Evolutionary conservation across 2,797 vertebrate species (phyloP), one percentile per base, ranked within the genome.

Genomic region (Eupleurogrammus muticus): DNA sequence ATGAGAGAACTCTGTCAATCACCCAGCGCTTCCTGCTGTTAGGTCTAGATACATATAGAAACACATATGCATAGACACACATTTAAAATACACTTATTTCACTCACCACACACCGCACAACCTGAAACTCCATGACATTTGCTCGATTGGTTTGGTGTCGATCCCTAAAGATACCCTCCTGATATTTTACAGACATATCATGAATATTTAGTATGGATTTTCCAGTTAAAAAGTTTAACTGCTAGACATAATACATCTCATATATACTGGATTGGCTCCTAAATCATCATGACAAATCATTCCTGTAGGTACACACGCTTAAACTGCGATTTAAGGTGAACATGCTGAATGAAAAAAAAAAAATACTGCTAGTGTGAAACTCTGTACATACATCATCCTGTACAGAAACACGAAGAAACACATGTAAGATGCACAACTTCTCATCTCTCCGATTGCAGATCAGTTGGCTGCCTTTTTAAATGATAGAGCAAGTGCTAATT

Each of bases 1-100:
- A 88, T 88, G 75, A 87, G 79, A 90, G 88, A 87, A 73, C 74
- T 40, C 83, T 88, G 90, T 90, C 87, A 90, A 86, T 92, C 84
- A 86, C 49, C 55, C 63, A 34, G 0, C 46, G 68, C 70, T 70
- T 84, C 61, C 79, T 80, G 77, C 82, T 79, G 78, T 73, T 75
- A 58, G 57, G 36, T 65, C 50, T 66, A 73, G 62, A 83, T 83
- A 65, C 65, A 70, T 66, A 66, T 68, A 67, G 44, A 60, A 38
- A 70, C 36, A 61, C 58, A 63, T 17, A 63, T 24, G 21, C 55
- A 70, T 21, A 56, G 21, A 65, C 38, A 64, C 19, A 50, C 23
- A 75, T 75, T 46, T 50, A 28, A n/a, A 46, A 77, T 70, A 61
- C 7, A 44, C 20, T 4, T 44, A 60, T 60, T 35, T 48, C 38